Conservation (phyloP, 1,140 invertebrate genomes). For the Drosophila rufa region DNA sequence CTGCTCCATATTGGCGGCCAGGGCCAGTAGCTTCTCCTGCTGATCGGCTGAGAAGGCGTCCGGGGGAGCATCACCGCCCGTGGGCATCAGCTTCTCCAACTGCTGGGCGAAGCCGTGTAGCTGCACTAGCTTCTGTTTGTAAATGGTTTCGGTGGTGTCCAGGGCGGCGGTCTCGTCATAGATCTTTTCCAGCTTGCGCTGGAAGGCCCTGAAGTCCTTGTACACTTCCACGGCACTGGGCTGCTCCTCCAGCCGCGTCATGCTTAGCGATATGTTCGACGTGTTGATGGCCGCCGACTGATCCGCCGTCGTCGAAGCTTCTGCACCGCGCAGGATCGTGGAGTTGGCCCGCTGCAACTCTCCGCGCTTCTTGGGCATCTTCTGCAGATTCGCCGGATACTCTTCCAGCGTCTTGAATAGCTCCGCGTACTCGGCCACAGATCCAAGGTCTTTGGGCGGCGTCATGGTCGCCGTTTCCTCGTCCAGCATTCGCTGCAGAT, state of each 20-base stretch:
- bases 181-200: slow-evolving; percentile 54
- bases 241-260: slow-evolving; percentile 40
- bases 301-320: slow-evolving; percentile 17
- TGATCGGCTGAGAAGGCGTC: slow-evolving; percentile 59
- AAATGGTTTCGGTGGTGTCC: slow-evolving; percentile 28
- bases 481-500: slow-evolving; percentile 47
- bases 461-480: slow-evolving; percentile 31
- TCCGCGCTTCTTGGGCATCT: slow-evolving; percentile 43
- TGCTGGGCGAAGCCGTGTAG: slow-evolving; percentile 67
- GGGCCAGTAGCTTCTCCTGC: slow-evolving; percentile 24
- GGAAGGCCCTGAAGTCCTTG: slow-evolving; percentile 64
- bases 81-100: slow-evolving; percentile 64
- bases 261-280: slow-evolving; percentile 14
- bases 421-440: slow-evolving; percentile 59
- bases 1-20: slow-evolving; percentile 65
- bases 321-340: slow-evolving; percentile 25
- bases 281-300: slow-evolving; percentile 21
- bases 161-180: slow-evolving; percentile 33
- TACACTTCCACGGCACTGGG: slow-evolving; percentile 47
- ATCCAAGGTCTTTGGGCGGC: slow-evolving; percentile 34
- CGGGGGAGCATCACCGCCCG: slow-evolving; percentile 8
- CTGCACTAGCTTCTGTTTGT: slow-evolving; percentile 48
- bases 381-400: slow-evolving; percentile 72
- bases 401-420: slow-evolving; percentile 68
- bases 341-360: slow-evolving; percentile 60